Percentiles rank a stretch among this genome's conserved stretches.
Conservation (phyloP, 2,797 vertebrate genomes). For the Aratinga solstitialis region DNA sequence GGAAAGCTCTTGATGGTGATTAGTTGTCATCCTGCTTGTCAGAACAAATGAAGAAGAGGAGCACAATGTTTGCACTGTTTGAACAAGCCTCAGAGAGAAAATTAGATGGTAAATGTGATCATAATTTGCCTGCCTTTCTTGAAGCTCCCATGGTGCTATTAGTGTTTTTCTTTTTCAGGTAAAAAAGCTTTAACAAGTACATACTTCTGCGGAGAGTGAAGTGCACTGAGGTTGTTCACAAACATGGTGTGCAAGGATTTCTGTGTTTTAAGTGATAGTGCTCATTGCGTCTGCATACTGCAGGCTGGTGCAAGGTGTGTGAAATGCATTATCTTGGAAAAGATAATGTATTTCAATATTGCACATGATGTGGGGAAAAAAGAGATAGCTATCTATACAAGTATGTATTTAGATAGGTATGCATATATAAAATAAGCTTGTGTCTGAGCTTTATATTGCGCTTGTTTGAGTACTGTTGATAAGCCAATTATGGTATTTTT, state of each 20-base stretch:
- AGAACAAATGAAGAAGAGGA: constrained; percentile 73
- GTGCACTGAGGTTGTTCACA: neutral
- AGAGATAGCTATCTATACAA: neutral
- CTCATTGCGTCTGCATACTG: neutral
- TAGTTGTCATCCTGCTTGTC: constrained; percentile 71
- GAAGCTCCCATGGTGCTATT: constrained; percentile 55
- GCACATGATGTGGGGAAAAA: neutral
- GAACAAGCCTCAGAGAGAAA: constrained; percentile 67
- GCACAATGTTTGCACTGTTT: constrained; percentile 68
- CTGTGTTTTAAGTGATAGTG: neutral
- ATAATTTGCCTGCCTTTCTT: constrained; percentile 69
- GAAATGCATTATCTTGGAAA: neutral
- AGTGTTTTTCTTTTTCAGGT: constrained; percentile 38
- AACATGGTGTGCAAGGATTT: neutral
- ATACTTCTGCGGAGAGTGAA: constrained; percentile 34
- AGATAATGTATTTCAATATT: constrained; percentile 29
- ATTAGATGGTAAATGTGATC: constrained; percentile 70
- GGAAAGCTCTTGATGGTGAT: constrained; percentile 69
- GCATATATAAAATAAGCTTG: neutral
- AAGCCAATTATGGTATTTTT: constrained; percentile 65
- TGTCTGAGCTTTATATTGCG: constrained; percentile 38
- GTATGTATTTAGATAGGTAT: neutral
- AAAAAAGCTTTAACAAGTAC: constrained; percentile 38
- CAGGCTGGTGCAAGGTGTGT: constrained; percentile 26
- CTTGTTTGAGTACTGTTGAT: constrained; percentile 64